Percentiles rank a stretch among this genome's conserved stretches.
Evolutionary conservation across 2,797 vertebrate species (phyloP).

Genomic region (Gadopsis marmoratus): DNA sequence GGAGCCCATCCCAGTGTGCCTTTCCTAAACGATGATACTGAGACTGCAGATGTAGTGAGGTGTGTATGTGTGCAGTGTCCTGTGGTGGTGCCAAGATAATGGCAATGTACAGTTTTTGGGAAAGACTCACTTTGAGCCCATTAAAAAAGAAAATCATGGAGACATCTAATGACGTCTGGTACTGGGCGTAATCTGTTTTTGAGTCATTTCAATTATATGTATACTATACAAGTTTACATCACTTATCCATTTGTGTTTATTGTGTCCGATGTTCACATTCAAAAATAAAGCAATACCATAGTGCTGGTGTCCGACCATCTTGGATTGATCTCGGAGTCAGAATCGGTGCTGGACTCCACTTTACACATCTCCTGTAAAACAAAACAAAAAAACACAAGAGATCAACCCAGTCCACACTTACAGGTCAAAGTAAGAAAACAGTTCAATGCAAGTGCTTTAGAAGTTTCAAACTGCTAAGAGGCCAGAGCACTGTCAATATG

Average conservation of each 20-base stretch:
- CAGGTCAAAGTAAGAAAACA: background rate
- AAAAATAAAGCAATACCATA: slow-evolving; percentile 71
- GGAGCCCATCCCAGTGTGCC: background rate
- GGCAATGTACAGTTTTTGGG: background rate
- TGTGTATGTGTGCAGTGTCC: background rate
- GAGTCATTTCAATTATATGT: background rate
- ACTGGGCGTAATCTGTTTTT: background rate
- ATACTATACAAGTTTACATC: background rate
- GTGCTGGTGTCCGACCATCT: slow-evolving; percentile 86
- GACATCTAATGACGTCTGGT: background rate
- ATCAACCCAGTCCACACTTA: slow-evolving; percentile 17
- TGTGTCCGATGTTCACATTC: background rate
- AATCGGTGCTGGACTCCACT: slow-evolving; percentile 89
- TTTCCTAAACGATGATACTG: background rate
- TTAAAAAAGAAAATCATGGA: background rate
- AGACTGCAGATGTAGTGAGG: background rate
- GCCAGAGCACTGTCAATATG: background rate
- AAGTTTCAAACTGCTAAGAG: background rate
- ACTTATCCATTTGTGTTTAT: background rate
- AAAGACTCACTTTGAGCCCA: background rate
- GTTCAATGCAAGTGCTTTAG: background rate
- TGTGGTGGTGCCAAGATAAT: background rate
- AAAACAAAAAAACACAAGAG: background rate
- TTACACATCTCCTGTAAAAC: slow-evolving; percentile 85
- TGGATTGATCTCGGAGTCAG: slow-evolving; percentile 84